phyloP scores from a whole-genome alignment of 2,888 invertebrate species.

The Temnothorax unifasciatus region DNA sequence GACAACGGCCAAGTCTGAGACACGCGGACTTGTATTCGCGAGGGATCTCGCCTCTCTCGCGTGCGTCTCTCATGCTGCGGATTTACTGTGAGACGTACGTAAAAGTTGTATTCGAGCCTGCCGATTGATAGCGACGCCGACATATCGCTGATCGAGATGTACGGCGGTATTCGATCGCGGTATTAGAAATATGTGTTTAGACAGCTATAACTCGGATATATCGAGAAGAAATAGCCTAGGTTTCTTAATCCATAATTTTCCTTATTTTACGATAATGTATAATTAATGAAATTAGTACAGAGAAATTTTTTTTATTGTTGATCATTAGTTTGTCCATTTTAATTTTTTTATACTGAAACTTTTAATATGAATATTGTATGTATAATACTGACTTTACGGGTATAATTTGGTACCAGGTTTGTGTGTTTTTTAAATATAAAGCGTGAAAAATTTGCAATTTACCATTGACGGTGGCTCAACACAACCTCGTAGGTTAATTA shows the following conservation, averaged over 20 bases:
- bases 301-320: background rate
- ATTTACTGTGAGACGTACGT: constrained; percentile 19
- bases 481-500: background rate
- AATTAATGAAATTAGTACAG: background rate
- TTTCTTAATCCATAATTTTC: background rate
- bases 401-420: background rate
- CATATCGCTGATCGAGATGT: background rate
- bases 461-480: too few relatives aligned
- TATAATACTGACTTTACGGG: background rate
- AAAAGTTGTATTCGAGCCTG: constrained; percentile 37
- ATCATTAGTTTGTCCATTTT: background rate
- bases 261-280: background rate
- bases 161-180: background rate
- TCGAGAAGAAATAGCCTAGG: background rate
- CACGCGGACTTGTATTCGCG: background rate
- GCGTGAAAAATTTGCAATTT: background rate
- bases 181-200: background rate
- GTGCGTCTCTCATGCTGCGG: background rate
- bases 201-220: background rate
- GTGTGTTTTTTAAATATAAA: background rate
- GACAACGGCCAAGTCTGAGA: background rate
- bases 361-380: background rate
- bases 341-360: background rate
- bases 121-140: constrained; percentile 28
- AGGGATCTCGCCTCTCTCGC: constrained; percentile 4